Base-by-base conservation (phyloP, 2,888 invertebrate genomes). In the Parnassius orleans region DNA sequence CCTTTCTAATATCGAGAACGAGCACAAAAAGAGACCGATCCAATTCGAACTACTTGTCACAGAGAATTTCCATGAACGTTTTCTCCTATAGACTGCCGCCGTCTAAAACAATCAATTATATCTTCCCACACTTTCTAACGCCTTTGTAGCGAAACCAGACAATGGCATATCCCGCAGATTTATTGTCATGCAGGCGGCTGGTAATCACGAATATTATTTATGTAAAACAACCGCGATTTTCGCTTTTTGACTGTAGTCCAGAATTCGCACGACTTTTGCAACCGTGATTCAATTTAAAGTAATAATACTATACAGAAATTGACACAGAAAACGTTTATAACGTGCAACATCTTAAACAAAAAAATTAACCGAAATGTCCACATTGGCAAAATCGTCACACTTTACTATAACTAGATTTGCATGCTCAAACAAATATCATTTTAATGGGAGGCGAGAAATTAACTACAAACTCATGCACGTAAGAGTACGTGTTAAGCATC, bases 51-150 rank as follows among this genome's bases (percentile, higher is more conserved):
- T 14, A 65, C 65, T 67, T 65, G 69, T 66, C 66, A 67, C 66
- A 61, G 60, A 51, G 60, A 60, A 74, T 57, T 76, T 71, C 73
- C 70, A 76, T 73, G 71, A 71, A 72, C 73, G 72, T 76, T 76
- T 75, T 77, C 73, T 71, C 71, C 71, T 67, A 74, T 72, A 70
- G 72, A 67, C n/a, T 10, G 54, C 15, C 66, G 68, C 68, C 67
- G 66, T 72, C 72, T 76, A 73, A 79, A 84, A 86, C 84, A 86
- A 87, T 87, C 84, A 86, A 83, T 80, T 79, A 83, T 71, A 69
- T 76, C 80, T 87, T 90, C 90, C 82, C 90, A 90, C 88, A 90
- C 90, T 90, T 90, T 90, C 90, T 81, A 90, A 78, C 81, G 76
- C 79, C 74, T 86, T 89, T 90, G 87, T 89, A 75, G 67, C 64